A percentile compares a stretch with the other conserved stretches of the same genome.
Conservation (phyloP, 2,113 vertebrate species). For the Perca fluviatilis region DNA sequence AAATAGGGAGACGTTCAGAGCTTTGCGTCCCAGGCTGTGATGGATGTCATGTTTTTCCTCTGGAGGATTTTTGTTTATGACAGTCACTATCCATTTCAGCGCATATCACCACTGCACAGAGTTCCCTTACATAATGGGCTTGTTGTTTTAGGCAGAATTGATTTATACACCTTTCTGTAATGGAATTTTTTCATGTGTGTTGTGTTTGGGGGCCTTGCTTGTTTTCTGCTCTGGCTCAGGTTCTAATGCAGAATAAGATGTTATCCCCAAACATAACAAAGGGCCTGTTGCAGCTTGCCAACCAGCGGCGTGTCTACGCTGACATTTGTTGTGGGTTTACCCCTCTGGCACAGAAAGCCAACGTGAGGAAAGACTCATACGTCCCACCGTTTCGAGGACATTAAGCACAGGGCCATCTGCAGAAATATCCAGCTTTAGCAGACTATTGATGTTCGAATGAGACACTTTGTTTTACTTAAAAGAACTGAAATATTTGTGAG, state of each 20-base stretch:
- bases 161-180: slow-evolving; percentile 66
- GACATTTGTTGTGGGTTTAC: slow-evolving; percentile 51
- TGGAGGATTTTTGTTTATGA: slow-evolving; percentile 68
- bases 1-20: slow-evolving; percentile 34
- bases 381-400: slow-evolving; percentile 18
- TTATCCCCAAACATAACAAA: slow-evolving; percentile 62
- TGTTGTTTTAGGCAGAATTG: slow-evolving; percentile 67
- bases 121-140: slow-evolving; percentile 58
- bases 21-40: slow-evolving; percentile 54
- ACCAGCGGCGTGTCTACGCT: slow-evolving; percentile 22
- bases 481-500: neutral
- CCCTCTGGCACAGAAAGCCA: slow-evolving; percentile 39
- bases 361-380: neutral
- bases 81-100: slow-evolving; percentile 63
- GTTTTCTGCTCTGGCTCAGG: slow-evolving; percentile 50
- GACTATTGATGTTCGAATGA: neutral
- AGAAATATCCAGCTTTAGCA: neutral
- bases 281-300: slow-evolving; percentile 49
- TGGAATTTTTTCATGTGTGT: slow-evolving; percentile 44
- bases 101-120: slow-evolving; percentile 62
- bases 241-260: slow-evolving; percentile 59
- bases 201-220: slow-evolving; percentile 41
- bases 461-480: neutral
- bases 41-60: slow-evolving; percentile 74
- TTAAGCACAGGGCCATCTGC: slow-evolving; percentile 18